Percentiles rank a stretch among this genome's conserved stretches.
Conservation (phyloP, 2,797 vertebrate genomes). For the Remorina albescens region DNA sequence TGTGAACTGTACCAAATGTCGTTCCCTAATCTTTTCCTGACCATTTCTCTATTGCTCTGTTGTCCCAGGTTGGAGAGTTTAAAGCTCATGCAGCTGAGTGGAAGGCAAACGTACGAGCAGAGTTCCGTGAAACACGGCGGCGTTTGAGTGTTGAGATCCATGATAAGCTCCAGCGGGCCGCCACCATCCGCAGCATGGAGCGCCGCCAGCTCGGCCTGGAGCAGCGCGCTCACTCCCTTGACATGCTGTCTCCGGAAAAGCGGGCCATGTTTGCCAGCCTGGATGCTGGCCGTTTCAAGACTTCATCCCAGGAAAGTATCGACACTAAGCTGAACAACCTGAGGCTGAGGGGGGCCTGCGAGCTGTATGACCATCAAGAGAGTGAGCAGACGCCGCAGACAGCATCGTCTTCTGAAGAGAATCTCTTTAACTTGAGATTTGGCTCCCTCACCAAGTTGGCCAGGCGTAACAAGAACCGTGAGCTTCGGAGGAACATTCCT, state of each 20-base stretch:
- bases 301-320: constrained; percentile 97
- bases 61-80: constrained; percentile 94
- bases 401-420: constrained; percentile 90
- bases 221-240: constrained; percentile 95
- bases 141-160: constrained; percentile 97
- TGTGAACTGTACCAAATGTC: not conserved
- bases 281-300: constrained; percentile 92
- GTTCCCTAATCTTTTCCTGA: not conserved
- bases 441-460: constrained; percentile 91
- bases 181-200: constrained; percentile 98
- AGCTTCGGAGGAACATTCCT: constrained; percentile 89
- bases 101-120: constrained; percentile 96
- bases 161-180: constrained; percentile 95
- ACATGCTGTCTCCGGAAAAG: constrained; percentile 97
- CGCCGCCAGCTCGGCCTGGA: constrained; percentile 94
- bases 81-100: constrained; percentile 97
- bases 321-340: constrained; percentile 96
- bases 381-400: constrained; percentile 80
- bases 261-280: constrained; percentile 93
- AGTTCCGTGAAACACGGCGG: constrained; percentile 94
- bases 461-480: constrained; percentile 93
- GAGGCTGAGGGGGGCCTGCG: constrained; percentile 88
- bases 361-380: constrained; percentile 84
- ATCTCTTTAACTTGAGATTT: constrained; percentile 93
- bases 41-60: not conserved